Evolutionary conservation across 2,113 vertebrate genomes (phyloP).

Genomic region (Eptesicus fuscus): DNA sequence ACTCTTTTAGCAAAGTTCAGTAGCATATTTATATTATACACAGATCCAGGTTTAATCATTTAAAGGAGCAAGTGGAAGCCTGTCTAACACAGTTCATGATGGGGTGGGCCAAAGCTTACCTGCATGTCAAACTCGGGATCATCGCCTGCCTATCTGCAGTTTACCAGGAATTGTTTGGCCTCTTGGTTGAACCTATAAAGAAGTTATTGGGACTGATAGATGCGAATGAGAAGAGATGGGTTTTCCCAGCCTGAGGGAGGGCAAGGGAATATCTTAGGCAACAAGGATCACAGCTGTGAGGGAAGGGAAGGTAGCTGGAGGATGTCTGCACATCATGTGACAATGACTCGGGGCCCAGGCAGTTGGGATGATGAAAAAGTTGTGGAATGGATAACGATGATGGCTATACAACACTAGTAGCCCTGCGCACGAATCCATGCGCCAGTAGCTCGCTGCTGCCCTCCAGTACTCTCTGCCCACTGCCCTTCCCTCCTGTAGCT

Average conservation of each 20-base stretch:
- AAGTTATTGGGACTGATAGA: background rate
- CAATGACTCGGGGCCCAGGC: background rate
- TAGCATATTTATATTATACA: background rate
- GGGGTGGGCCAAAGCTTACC: background rate
- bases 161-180: background rate
- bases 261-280: background rate
- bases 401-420: background rate
- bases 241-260: background rate
- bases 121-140: fast-evolving
- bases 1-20: background rate
- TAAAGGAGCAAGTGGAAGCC: background rate
- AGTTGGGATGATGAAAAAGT: background rate
- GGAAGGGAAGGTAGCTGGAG: background rate
- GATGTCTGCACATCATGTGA: too few relatives aligned
- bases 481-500: too few relatives aligned
- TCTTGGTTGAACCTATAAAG: background rate
- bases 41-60: background rate
- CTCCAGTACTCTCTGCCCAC: too few relatives aligned
- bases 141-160: fast-evolving
- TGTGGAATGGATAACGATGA: background rate
- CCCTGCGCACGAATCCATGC: too few relatives aligned
- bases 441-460: too few relatives aligned
- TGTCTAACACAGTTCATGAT: background rate
- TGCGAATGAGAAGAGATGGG: background rate
- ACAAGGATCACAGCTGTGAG: background rate